Percentiles rank a stretch among this genome's conserved stretches.
phyloP scores from a whole-genome alignment of 2,888 invertebrate species.

The Ormia ochracea region DNA sequence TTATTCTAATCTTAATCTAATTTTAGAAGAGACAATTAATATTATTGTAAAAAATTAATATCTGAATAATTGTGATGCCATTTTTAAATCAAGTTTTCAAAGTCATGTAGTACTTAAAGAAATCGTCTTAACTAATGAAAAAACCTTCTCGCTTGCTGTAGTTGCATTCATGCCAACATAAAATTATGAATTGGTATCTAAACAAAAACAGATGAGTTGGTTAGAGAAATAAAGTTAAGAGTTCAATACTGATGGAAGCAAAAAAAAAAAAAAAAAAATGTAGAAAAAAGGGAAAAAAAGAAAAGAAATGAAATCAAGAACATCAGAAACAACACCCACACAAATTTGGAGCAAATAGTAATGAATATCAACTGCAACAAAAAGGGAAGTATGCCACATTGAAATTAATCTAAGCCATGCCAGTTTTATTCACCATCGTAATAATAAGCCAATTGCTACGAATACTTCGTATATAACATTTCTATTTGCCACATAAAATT shows the following conservation, averaged over 20 bases:
- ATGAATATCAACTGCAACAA: conserved; percentile 30
- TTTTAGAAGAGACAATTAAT: no score
- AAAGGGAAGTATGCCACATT: conserved; percentile 39
- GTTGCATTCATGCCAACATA: conserved; percentile 24
- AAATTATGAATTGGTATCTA: background rate
- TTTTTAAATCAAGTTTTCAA: no score
- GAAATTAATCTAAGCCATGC: no score
- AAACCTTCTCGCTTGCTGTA: background rate
- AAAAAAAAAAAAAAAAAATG: no score
- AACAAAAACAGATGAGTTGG: conserved; percentile 41
- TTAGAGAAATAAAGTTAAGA: conserved; percentile 47
- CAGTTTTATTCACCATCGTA: no score
- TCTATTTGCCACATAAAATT: background rate
- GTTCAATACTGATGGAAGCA: conserved; percentile 48
- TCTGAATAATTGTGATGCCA: no score
- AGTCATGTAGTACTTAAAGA: background rate
- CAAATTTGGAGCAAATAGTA: conserved; percentile 50
- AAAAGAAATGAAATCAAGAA: conserved; percentile 16
- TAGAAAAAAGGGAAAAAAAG: no score
- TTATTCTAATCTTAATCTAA: no score
- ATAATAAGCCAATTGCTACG: no score
- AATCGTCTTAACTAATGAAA: background rate
- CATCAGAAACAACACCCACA: conserved; percentile 60
- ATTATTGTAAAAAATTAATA: no score
- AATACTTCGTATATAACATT: background rate